Conservation (phyloP, 2,113 vertebrate species). For the Scatophagus argus region DNA sequence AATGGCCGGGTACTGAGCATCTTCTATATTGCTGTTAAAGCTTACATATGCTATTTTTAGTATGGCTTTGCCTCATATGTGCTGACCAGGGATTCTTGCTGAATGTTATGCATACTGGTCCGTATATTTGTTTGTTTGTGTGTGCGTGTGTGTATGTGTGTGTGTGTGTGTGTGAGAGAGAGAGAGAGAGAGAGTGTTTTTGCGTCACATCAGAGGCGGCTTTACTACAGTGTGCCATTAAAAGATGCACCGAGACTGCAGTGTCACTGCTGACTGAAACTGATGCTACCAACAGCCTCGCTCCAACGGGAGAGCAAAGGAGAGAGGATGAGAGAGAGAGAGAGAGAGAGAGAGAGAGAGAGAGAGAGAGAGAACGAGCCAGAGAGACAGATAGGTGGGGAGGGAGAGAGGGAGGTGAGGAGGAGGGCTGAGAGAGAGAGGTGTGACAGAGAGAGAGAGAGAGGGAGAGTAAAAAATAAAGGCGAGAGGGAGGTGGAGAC, state of each 20-base stretch:
- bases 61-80: background rate
- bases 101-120: background rate
- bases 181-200: background rate
- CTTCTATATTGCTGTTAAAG: background rate
- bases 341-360: background rate
- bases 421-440: constrained; percentile 25
- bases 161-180: constrained; percentile 1
- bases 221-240: constrained; percentile 64
- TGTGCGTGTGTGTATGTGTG: constrained; percentile 17
- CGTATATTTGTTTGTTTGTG: no score
- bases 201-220: constrained; percentile 43
- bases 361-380: constrained; percentile 8
- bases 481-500: constrained; percentile 43
- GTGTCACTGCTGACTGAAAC: constrained; percentile 84
- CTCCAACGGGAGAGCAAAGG: constrained; percentile 50
- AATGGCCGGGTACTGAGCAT: background rate
- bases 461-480: constrained; percentile 27
- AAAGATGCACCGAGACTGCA: constrained; percentile 83
- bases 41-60: constrained; percentile 38
- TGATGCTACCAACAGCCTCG: constrained; percentile 76
- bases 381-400: constrained; percentile 9
- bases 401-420: constrained; percentile 22
- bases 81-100: background rate
- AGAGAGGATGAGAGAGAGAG: background rate
- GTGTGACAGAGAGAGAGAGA: constrained; percentile 22